Evolutionary conservation across 2,113 vertebrate species (phyloP).

Genomic region (Choloepus hoffmanni): DNA sequence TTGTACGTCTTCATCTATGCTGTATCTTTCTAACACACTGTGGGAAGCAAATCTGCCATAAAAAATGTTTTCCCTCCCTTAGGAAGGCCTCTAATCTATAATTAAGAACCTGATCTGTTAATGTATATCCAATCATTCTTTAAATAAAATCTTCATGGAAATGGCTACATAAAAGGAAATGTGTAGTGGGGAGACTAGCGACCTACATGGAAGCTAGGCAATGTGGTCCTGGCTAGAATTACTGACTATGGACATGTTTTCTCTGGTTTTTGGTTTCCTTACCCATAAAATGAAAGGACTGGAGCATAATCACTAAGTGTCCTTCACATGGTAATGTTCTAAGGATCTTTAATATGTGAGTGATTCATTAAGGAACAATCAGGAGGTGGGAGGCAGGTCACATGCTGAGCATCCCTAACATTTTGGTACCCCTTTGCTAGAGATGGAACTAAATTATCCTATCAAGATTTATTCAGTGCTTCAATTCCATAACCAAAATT

Average conservation of each 20-base stretch:
- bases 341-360: neutral
- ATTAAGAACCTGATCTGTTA: neutral
- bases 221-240: neutral
- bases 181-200: neutral
- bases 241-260: neutral
- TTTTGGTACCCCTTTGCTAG: constrained; percentile 31
- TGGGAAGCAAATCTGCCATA: neutral
- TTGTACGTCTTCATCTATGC: constrained; percentile 11
- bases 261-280: constrained; percentile 39
- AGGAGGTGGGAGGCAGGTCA: neutral
- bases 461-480: constrained; percentile 50
- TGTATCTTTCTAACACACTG: neutral
- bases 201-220: neutral
- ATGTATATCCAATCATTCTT: neutral
- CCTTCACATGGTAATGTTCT: constrained; percentile 46
- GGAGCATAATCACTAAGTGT: neutral
- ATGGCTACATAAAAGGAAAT: constrained; percentile 37
- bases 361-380: constrained; percentile 41
- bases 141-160: constrained; percentile 33
- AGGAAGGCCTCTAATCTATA: constrained; percentile 14
- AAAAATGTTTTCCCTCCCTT: constrained; percentile 30
- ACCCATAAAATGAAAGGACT: constrained; percentile 3
- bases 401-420: constrained; percentile 31
- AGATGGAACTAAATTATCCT: constrained; percentile 56
- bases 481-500: constrained; percentile 36